phyloP scores from a whole-genome alignment of 2,797 vertebrate species.

The Scolopax bukidnonensis region DNA sequence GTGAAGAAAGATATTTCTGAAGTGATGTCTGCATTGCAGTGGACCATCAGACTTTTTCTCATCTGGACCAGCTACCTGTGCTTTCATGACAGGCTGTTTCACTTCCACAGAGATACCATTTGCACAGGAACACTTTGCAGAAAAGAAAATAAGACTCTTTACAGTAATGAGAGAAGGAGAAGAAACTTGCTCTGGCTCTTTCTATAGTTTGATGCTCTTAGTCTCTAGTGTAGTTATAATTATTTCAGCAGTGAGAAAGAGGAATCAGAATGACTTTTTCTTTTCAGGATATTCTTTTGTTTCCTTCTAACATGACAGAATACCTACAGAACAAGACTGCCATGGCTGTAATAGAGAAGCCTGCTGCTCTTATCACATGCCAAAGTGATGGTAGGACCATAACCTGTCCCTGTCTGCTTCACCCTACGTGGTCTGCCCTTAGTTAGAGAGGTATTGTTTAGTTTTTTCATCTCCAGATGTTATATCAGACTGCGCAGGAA shows the following conservation, averaged over 20 bases:
- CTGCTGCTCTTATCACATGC: background rate
- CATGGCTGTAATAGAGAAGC: background rate
- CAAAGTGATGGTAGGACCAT: background rate
- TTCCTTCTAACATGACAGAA: background rate
- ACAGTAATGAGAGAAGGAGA: background rate
- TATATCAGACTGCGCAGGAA: background rate
- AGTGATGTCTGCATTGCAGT: background rate
- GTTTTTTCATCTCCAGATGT: background rate
- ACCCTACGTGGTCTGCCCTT: background rate
- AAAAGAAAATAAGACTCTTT: background rate
- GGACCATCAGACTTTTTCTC: background rate
- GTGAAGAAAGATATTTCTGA: background rate
- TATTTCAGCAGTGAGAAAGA: background rate
- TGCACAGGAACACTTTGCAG: background rate
- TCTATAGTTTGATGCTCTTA: background rate
- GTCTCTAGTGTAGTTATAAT: background rate
- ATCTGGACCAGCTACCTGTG: background rate
- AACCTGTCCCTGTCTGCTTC: background rate
- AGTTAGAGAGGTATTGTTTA: background rate
- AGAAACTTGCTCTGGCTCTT: background rate
- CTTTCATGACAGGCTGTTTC: background rate
- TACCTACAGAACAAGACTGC: background rate
- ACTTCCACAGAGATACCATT: background rate
- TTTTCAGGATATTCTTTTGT: background rate
- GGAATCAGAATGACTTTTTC: background rate